phyloP scores from a whole-genome alignment of 2,113 vertebrate species.

The Mirounga angustirostris region DNA sequence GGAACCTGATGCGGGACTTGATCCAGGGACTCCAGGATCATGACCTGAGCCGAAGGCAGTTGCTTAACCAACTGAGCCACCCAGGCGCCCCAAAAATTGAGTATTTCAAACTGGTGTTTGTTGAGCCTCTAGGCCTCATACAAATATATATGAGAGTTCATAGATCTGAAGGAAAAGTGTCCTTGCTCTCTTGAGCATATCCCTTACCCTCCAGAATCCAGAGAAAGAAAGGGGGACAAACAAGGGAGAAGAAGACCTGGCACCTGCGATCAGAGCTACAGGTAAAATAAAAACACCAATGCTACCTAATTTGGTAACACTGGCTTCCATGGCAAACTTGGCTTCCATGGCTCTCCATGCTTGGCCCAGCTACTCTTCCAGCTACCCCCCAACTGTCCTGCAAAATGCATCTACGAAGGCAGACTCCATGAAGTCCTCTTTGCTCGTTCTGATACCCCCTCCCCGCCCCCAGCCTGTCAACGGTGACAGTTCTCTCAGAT shows the following conservation, averaged over 20 bases:
- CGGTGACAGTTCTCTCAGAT: background rate
- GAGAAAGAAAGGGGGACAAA: background rate
- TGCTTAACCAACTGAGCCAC: no score
- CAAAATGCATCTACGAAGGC: background rate
- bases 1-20: no score
- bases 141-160: background rate
- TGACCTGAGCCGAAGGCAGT: no score
- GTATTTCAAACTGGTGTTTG: background rate
- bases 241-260: background rate
- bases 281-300: slow-evolving; percentile 16
- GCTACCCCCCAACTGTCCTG: background rate
- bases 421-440: background rate
- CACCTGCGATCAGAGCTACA: background rate
- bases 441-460: background rate
- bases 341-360: background rate
- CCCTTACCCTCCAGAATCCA: background rate
- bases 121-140: background rate
- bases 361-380: background rate
- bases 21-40: no score
- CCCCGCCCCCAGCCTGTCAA: background rate
- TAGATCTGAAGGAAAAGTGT: background rate
- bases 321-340: background rate
- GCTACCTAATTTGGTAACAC: background rate
- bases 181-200: background rate
- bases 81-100: background rate